Evolutionary conservation across 2,888 invertebrate genomes (phyloP).

Genomic region (Notodonta ziczac): DNA sequence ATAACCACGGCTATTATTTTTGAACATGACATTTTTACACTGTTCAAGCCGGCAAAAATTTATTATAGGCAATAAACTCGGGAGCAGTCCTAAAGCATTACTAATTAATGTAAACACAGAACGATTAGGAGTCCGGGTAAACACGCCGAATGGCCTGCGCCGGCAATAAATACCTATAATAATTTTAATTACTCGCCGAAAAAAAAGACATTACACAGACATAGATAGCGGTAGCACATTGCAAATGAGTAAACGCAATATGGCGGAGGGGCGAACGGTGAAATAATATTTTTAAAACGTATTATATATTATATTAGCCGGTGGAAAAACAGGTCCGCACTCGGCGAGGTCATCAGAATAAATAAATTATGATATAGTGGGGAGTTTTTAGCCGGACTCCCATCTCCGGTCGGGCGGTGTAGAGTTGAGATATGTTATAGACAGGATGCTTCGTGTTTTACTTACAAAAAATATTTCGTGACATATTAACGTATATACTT

Average conservation of each 20-base stretch:
- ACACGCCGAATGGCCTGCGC: slow-evolving; percentile 74
- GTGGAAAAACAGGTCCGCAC: slow-evolving; percentile 67
- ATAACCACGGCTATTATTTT: not conserved
- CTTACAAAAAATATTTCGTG: not conserved
- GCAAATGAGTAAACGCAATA: slow-evolving; percentile 71
- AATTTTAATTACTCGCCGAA: slow-evolving; percentile 77
- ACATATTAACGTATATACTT: too few relatives aligned
- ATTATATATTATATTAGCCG: slow-evolving; percentile 67
- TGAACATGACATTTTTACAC: slow-evolving; percentile 27
- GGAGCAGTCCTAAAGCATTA: slow-evolving; percentile 78
- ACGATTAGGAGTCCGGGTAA: slow-evolving; percentile 79
- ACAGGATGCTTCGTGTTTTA: slow-evolving; percentile 23
- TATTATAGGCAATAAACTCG: slow-evolving; percentile 77
- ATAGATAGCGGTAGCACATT: slow-evolving; percentile 68
- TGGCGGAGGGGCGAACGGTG: slow-evolving; percentile 19
- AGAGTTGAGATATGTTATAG: slow-evolving; percentile 45
- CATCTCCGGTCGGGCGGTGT: slow-evolving; percentile 55
- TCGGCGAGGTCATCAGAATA: slow-evolving; percentile 77
- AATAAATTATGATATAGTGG: slow-evolving; percentile 84
- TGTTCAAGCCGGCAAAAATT: slow-evolving; percentile 64
- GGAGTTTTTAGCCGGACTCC: slow-evolving; percentile 59
- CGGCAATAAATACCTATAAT: slow-evolving; percentile 82
- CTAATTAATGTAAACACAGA: slow-evolving; percentile 83
- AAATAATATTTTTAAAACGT: slow-evolving; percentile 64
- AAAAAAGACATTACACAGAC: slow-evolving; percentile 80